Conservation (phyloP, 2,113 vertebrate genomes). For the Myocastor coypus region DNA sequence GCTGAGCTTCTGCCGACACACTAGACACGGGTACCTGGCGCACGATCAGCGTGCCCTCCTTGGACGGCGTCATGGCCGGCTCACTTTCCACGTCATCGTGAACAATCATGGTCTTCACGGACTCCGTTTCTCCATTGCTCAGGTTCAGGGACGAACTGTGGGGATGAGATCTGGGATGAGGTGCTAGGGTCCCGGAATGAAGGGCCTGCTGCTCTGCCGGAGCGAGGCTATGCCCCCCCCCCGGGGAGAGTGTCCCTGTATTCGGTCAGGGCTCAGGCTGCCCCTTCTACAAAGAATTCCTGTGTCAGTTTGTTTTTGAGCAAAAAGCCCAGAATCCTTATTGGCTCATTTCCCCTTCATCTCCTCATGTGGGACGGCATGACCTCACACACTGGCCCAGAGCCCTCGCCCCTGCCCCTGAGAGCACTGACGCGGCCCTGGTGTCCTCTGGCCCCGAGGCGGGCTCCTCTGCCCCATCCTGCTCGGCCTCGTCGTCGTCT, state of each 20-base stretch:
- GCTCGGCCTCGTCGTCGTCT: slow-evolving; percentile 97
- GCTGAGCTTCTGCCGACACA: slow-evolving; percentile 67
- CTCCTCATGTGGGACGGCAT: background rate
- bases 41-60: slow-evolving; percentile 97
- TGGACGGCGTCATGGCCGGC: slow-evolving; percentile 95
- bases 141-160: slow-evolving; percentile 92
- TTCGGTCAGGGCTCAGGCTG: background rate
- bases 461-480: slow-evolving; percentile 96
- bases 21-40: slow-evolving; percentile 93
- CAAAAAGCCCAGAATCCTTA: background rate
- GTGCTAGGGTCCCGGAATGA: background rate
- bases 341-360: background rate
- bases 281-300: background rate
- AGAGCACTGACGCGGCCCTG: slow-evolving; percentile 92
- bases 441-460: slow-evolving; percentile 96
- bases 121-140: slow-evolving; percentile 98
- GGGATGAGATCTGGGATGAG: slow-evolving; percentile 66
- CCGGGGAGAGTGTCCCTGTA: background rate
- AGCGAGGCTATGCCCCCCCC: background rate
- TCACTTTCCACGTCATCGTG: slow-evolving; percentile 96
- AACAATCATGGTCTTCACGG: slow-evolving; percentile 97
- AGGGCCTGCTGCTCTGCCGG: background rate
- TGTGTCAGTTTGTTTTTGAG: background rate
- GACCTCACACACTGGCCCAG: too few species aligned
- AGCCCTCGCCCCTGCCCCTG: too few species aligned